Evolutionary conservation across 2,113 vertebrate species (phyloP).

Genomic region (Scopus umbretta): DNA sequence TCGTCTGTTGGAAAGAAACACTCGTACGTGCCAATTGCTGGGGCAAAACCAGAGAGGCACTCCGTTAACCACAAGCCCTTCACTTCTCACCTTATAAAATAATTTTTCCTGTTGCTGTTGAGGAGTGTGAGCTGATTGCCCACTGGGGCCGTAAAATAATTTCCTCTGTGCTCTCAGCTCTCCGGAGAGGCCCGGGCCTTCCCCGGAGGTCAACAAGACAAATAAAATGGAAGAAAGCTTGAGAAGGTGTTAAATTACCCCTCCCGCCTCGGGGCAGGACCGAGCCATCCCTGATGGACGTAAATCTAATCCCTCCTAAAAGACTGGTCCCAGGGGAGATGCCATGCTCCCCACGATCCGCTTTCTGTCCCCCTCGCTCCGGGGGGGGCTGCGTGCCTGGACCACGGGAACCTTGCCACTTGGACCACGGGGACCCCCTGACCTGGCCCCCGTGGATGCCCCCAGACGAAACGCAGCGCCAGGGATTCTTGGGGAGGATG

Average conservation of each 20-base stretch:
- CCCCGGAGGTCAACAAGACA: neutral
- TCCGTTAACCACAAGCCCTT: neutral
- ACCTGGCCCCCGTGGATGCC: fast-evolving
- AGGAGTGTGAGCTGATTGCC: neutral
- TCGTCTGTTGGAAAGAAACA: fast-evolving
- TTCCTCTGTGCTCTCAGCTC: neutral
- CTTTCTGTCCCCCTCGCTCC: fast-evolving
- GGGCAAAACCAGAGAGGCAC: neutral
- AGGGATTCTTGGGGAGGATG: neutral
- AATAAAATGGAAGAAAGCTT: neutral
- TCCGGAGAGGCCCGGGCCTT: neutral
- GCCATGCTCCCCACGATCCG: fast-evolving
- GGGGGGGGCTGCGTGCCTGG: fast-evolving
- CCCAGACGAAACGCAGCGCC: neutral
- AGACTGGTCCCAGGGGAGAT: neutral
- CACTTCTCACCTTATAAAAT: neutral
- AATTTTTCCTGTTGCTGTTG: neutral
- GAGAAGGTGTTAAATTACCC: neutral
- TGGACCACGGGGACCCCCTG: fast-evolving
- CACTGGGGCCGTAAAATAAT: neutral
- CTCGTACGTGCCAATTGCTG: neutral
- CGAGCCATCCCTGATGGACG: neutral
- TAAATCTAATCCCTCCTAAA: neutral
- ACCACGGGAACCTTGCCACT: fast-evolving
- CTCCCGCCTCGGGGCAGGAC: neutral